Evolutionary conservation across 2,888 invertebrate species (phyloP).

Genomic region (Sycophila texana): DNA sequence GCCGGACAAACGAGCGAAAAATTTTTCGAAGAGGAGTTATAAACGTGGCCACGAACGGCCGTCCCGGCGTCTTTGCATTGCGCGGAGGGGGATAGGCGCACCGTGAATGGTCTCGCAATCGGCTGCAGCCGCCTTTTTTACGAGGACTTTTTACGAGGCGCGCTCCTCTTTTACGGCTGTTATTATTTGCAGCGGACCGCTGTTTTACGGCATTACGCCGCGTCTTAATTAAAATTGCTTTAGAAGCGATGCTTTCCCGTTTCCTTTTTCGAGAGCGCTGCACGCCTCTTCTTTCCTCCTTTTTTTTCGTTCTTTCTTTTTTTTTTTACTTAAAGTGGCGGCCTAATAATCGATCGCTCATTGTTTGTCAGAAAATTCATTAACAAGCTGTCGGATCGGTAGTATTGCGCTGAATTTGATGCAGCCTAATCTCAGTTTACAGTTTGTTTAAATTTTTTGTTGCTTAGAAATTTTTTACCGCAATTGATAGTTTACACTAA

Average conservation of each 20-base stretch:
- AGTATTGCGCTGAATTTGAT: too few species aligned
- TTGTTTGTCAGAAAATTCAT: too few species aligned
- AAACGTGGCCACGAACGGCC: neutral
- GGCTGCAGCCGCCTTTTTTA: conserved; percentile 7
- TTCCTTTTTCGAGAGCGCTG: conserved; percentile 2
- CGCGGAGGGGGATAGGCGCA: conserved; percentile 7
- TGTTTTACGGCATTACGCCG: conserved; percentile 12
- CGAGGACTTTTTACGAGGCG: conserved; percentile 7
- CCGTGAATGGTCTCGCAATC: conserved; percentile 31
- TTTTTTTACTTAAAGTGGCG: too few species aligned
- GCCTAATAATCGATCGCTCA: too few species aligned
- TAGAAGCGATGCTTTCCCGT: neutral
- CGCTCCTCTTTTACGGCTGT: conserved; percentile 5
- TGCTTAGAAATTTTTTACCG: too few species aligned
- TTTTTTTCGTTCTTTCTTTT: neutral
- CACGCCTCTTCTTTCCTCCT: conserved; percentile 13
- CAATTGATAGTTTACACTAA: too few species aligned
- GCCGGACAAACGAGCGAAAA: neutral
- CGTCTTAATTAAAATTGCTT: conserved; percentile 22
- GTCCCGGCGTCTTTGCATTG: neutral
- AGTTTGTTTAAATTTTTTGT: too few species aligned
- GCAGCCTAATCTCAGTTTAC: too few species aligned
- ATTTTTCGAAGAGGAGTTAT: neutral
- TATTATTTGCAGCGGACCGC: neutral
- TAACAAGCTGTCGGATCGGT: too few species aligned